Percentiles rank a stretch among this genome's conserved stretches.
These are phyloP conservation scores for Carassius carassius DNA, from an alignment of 2,113 vertebrate genomes.

Conservation along the genomic window DNA sequence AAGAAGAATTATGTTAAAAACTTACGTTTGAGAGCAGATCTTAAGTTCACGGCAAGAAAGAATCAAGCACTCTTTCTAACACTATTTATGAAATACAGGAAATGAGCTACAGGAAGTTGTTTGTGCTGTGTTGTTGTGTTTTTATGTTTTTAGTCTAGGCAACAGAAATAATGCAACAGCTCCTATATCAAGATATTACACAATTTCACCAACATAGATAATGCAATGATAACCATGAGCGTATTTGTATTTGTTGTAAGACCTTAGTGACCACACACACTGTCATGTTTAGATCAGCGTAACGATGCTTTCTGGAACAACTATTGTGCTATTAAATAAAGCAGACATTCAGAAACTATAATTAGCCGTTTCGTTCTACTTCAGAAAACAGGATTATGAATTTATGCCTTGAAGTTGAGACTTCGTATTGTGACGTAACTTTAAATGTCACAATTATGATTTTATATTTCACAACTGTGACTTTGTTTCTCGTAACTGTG, in stretches of 20 bases:
- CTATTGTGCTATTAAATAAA: neutral
- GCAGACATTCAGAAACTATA: neutral
- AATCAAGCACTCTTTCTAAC: neutral
- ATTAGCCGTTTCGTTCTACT: neutral
- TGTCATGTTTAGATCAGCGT: neutral
- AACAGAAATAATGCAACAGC: conserved; percentile 36
- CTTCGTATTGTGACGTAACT: neutral
- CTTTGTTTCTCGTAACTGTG: too few relatives aligned
- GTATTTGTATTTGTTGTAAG: neutral
- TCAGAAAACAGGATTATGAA: neutral
- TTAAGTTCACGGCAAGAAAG: too few relatives aligned
- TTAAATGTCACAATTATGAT: neutral
- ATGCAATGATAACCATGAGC: neutral
- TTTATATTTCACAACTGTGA: neutral
- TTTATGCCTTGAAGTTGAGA: neutral
- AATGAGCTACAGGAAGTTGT: conserved; percentile 25
- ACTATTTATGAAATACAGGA: conserved; percentile 43
- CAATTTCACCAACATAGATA: neutral
- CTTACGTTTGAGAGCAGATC: neutral
- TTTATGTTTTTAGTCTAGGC: conserved; percentile 56
- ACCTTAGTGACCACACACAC: neutral
- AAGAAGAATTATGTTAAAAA: neutral
- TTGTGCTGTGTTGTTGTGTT: neutral
- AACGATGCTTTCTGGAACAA: neutral
- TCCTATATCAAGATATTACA: neutral